Evolutionary conservation across 2,113 vertebrate species (phyloP).

Genomic region (Physeter macrocephalus): DNA sequence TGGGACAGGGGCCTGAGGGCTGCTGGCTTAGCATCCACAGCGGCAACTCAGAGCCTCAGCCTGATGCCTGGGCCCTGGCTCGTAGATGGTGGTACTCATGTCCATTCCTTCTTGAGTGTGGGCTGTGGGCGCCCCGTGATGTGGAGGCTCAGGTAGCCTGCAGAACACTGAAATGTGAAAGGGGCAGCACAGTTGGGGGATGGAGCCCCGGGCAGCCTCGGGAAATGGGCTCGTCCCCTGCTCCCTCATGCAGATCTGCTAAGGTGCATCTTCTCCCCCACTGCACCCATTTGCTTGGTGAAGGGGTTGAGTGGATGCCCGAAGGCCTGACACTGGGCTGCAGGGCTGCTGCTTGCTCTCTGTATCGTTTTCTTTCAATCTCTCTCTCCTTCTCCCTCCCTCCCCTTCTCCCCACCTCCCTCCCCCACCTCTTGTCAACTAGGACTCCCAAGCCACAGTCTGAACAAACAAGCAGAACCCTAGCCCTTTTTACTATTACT

Average conservation of each 20-base stretch:
- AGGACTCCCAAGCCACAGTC: neutral
- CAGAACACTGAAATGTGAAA: neutral
- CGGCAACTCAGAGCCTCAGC: neutral
- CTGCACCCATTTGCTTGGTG: neutral
- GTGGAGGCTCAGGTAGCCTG: neutral
- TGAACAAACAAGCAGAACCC: neutral
- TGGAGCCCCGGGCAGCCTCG: neutral
- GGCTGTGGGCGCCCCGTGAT: neutral
- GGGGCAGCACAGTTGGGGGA: neutral
- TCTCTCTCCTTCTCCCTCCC: accelerated
- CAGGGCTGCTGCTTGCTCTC: neutral
- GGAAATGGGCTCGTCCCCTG: neutral
- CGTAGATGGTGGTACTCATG: accelerated
- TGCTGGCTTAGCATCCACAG: neutral
- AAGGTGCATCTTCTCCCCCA: neutral
- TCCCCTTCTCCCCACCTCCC: no score
- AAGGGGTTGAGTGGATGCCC: neutral
- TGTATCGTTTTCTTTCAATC: neutral
- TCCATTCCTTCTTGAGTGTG: neutral
- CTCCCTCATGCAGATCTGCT: neutral
- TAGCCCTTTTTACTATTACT: neutral
- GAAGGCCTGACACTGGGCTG: neutral
- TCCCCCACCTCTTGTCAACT: no score
- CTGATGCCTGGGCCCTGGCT: neutral
- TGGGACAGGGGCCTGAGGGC: neutral